A percentile compares a stretch with the other conserved stretches of the same genome.
These are phyloP conservation scores for Phyllotreta cruciferae DNA, from an alignment of 2,888 invertebrate genomes.

Conservation along the genomic window DNA sequence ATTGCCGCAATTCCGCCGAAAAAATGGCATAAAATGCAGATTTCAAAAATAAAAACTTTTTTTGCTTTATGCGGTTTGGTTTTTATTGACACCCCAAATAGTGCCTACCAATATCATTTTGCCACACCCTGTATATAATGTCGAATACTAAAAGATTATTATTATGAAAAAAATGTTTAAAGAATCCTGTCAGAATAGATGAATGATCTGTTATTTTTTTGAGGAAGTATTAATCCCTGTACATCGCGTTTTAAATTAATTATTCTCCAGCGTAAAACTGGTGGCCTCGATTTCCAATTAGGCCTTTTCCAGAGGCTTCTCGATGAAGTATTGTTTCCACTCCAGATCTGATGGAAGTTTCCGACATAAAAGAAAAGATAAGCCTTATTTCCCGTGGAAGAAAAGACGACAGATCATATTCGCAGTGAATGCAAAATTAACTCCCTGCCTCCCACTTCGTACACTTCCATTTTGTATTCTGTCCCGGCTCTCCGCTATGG, in stretches of 20 bases:
- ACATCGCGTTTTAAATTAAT: conserved; percentile 34
- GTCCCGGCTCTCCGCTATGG: conserved; percentile 39
- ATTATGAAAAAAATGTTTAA: conserved; percentile 1
- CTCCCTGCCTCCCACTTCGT: conserved; percentile 46
- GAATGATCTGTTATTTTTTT: conserved; percentile 27
- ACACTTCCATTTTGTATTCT: conserved; percentile 43
- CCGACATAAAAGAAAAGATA: conserved; percentile 55
- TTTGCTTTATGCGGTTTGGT: too few species aligned
- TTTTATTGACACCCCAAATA: too few species aligned
- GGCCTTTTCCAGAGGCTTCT: conserved; percentile 47
- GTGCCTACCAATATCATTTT: too few species aligned
- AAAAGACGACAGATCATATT: conserved; percentile 56
- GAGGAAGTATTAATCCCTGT: conserved; percentile 30
- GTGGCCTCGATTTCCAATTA: conserved; percentile 50
- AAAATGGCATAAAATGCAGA: too few species aligned
- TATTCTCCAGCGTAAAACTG: conserved; percentile 35
- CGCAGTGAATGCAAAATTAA: conserved; percentile 55
- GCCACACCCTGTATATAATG: too few species aligned
- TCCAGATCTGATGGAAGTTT: conserved; percentile 53
- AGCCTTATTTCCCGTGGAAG: conserved; percentile 54
- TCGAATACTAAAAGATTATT: too few species aligned
- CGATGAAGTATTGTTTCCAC: conserved; percentile 57
- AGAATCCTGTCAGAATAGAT: conserved; percentile 20
- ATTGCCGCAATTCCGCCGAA: too few species aligned
- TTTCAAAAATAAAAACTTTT: too few species aligned